Base-by-base conservation (phyloP, 2,797 vertebrate species). In the Cheirogaleus major region DNA sequence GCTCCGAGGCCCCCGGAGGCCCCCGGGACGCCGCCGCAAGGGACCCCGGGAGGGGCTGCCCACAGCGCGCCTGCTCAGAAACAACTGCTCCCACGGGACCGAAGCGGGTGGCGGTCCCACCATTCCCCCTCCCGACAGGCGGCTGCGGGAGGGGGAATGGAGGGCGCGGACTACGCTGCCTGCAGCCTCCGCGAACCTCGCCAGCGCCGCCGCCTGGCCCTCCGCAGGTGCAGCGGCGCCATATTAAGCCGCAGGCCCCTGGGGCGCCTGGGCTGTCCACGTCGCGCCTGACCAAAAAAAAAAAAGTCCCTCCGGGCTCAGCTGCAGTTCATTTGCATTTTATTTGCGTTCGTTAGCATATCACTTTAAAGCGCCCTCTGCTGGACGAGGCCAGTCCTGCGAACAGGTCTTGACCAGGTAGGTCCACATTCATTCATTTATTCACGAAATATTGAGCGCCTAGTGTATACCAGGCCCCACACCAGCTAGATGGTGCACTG, bases 21-120 rank as follows among this genome's bases (percentile, higher is more conserved):
- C 97, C 98, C 97, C 45, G 30, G 73, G 93, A 97, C n/a, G 97
- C 94, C 89, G 55, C 93, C 97, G 97, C 98, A 94, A 98, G 91
- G 96, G 95, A 83, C 88, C 55, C 91, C 92, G 96, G 93, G 97
- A 97, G 84, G 90, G 89, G 97, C 97, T 98, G 97, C 17, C 98
- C 96, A 63, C 69, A 8, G 92, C 90, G 94, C 93, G 98, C 98
- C 98, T 97, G 98, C 93, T 48, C 82, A 63, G 76, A 92, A 95
- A 86, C 38, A 1, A 43, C 6, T 0, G 23, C 1, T 7, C 45
- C 69, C 48, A 50, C 11, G 61, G 75, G 35, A 93, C 30, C 18
- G 48, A 63, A n/a, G 70, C 5, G 1, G 12, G 22, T 5, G 38
- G 13, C 20, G 2, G 43, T 13, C 30, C 12, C 41, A 3, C 38